phyloP scores from a whole-genome alignment of 2,888 invertebrate species.

The Standfussiana lucernea region DNA sequence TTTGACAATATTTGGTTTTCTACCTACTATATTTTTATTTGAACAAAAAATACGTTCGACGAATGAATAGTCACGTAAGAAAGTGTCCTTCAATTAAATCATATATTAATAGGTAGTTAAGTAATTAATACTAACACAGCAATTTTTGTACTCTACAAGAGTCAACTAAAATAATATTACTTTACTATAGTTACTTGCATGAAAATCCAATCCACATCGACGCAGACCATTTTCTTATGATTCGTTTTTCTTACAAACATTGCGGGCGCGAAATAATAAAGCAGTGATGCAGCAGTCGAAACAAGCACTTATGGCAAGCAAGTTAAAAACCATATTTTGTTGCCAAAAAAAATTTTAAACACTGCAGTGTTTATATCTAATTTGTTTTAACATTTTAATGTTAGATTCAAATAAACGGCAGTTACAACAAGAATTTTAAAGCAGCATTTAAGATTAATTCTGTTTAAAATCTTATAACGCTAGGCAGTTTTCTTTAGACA shows the following conservation, averaged over 20 bases:
- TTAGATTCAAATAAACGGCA: neutral
- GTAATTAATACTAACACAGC: conserved; percentile 55
- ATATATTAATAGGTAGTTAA: conserved; percentile 25
- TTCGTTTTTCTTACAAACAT: neutral
- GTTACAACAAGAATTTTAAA: neutral
- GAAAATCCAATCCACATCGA: conserved; percentile 24
- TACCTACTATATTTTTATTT: conserved; percentile 39
- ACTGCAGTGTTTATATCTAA: neutral
- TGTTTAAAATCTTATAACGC: neutral
- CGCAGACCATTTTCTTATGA: neutral
- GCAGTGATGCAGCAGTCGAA: conserved; percentile 21
- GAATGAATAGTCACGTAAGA: conserved; percentile 19
- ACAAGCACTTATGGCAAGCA: neutral
- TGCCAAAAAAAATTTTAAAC: neutral
- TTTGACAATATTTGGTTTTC: conserved; percentile 57
- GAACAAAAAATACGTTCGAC: conserved; percentile 49
- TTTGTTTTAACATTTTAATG: neutral
- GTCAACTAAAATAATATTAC: conserved; percentile 58
- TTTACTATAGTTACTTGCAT: conserved; percentile 31
- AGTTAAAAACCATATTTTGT: neutral
- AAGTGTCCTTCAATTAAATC: conserved; percentile 26
- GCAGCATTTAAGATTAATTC: neutral
- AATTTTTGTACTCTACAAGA: conserved; percentile 74
- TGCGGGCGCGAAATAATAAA: neutral
- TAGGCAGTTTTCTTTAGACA: neutral